phyloP scores from a whole-genome alignment of 2,797 vertebrate genomes.

The Micromesistius poutassou region DNA sequence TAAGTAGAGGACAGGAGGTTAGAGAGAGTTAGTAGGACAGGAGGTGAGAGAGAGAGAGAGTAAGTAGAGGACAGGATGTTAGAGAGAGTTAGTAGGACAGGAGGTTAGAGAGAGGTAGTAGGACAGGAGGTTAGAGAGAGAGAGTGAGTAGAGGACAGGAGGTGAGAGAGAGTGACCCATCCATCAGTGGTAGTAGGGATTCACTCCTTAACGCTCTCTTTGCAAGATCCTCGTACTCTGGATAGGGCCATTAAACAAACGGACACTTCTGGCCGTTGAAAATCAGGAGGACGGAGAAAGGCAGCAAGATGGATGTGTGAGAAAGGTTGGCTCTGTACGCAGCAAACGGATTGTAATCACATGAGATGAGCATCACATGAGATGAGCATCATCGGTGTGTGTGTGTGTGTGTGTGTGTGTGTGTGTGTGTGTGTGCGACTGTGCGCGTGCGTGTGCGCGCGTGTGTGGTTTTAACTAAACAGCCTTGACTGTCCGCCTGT shows the following conservation, averaged over 20 bases:
- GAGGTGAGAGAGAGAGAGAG: neutral
- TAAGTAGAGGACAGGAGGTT: no score
- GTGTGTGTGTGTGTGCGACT: neutral
- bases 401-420: neutral
- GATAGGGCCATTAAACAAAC: neutral
- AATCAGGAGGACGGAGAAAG: neutral
- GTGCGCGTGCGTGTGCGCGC: neutral
- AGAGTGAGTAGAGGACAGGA: no score
- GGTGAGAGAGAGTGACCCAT: no score
- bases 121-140: no score
- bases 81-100: no score
- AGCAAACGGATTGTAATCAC: neutral
- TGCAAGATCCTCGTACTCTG: neutral
- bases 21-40: neutral
- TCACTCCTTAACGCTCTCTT: no score
- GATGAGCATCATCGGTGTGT: no score
- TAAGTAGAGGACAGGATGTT: neutral
- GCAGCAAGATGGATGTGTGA: neutral
- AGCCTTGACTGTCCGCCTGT: conserved; percentile 11
- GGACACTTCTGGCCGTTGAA: neutral
- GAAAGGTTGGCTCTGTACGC: neutral
- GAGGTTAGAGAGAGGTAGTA: no score
- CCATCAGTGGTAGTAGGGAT: no score
- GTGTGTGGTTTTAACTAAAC: conserved; percentile 19
- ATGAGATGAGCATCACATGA: neutral